These are phyloP conservation scores for Hoplodrina blanda DNA, from an alignment of 2,888 invertebrate genomes.

Conservation along the genomic window DNA sequence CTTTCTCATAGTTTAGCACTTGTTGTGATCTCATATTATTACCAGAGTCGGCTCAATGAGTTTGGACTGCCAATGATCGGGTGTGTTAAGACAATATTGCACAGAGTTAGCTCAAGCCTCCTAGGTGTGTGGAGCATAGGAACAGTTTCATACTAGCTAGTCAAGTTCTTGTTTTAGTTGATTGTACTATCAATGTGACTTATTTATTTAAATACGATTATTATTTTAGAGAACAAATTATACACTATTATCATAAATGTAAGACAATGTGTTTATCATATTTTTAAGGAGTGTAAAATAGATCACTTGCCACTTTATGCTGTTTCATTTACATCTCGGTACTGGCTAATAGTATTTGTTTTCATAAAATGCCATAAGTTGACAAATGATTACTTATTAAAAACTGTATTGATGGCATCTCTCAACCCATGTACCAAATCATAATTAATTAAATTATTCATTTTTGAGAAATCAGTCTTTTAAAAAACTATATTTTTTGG, in stretches of 20 bases:
- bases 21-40: constrained; percentile 42
- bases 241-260: constrained; percentile 68
- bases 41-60: background rate
- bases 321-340: constrained; percentile 57
- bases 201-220: constrained; percentile 58
- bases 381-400: too few species aligned
- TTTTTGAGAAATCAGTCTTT: too few species aligned
- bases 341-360: background rate
- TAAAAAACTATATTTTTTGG: too few species aligned
- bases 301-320: constrained; percentile 71
- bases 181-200: constrained; percentile 66
- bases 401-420: too few species aligned
- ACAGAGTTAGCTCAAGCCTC: constrained; percentile 48
- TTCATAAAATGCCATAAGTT: background rate
- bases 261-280: constrained; percentile 77
- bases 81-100: constrained; percentile 59
- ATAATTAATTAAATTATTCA: too few species aligned
- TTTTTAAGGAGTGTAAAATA: constrained; percentile 81
- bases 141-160: constrained; percentile 72
- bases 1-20: constrained; percentile 20
- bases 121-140: constrained; percentile 50
- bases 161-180: constrained; percentile 74
- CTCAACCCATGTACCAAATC: too few species aligned
- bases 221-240: constrained; percentile 70
- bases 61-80: constrained; percentile 24